Percentiles rank a stretch among this genome's conserved stretches.
Evolutionary conservation across 2,797 vertebrate genomes (phyloP).

Genomic region (Spea hammondii): DNA sequence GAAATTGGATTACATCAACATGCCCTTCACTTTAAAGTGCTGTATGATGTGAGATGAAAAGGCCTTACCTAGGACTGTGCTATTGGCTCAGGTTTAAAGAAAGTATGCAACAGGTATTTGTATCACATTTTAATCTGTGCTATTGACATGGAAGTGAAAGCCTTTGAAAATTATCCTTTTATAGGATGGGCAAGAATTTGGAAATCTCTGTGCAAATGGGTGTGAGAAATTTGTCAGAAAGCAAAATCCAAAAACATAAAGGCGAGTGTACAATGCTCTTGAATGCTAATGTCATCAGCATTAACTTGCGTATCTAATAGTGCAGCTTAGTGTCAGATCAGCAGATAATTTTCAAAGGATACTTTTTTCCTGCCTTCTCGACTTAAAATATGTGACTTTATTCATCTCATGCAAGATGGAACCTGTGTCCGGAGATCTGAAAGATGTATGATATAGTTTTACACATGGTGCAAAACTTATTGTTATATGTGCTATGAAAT

Average conservation of each 20-base stretch:
- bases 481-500: too few species aligned
- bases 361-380: slow-evolving; percentile 22
- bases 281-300: slow-evolving; percentile 54
- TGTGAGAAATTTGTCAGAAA: slow-evolving; percentile 56
- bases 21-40: slow-evolving; percentile 67
- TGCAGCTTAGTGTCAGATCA: slow-evolving; percentile 57
- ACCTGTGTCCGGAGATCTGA: slow-evolving; percentile 25
- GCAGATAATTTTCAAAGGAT: slow-evolving; percentile 51
- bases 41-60: slow-evolving; percentile 68
- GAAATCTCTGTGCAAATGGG: slow-evolving; percentile 59
- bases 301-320: slow-evolving; percentile 55
- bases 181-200: slow-evolving; percentile 60
- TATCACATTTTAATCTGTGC: slow-evolving; percentile 68
- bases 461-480: not conserved
- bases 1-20: slow-evolving; percentile 77
- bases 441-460: not conserved
- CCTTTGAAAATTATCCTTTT: slow-evolving; percentile 75
- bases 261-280: slow-evolving; percentile 54
- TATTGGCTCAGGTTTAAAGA: slow-evolving; percentile 75
- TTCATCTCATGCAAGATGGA: slow-evolving; percentile 34
- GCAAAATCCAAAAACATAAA: slow-evolving; percentile 64
- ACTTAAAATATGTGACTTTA: slow-evolving; percentile 38
- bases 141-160: slow-evolving; percentile 66
- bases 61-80: slow-evolving; percentile 58
- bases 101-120: slow-evolving; percentile 68